A percentile compares a stretch with the other conserved stretches of the same genome.
Conservation (phyloP, 1,140 invertebrate genomes). For the Pteromalus puparum region DNA sequence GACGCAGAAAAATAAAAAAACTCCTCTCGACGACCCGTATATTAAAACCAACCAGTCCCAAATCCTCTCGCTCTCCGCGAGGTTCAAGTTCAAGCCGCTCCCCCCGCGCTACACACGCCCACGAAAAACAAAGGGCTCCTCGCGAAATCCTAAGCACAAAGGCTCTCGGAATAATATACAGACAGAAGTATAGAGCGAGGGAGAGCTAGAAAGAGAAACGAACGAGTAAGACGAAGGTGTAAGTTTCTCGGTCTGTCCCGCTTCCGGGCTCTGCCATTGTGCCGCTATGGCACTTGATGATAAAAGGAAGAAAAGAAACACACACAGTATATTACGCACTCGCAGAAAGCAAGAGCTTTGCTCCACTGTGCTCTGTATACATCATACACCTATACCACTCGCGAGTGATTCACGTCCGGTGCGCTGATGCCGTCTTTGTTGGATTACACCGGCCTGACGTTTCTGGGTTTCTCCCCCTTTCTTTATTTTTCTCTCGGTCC, state of each 20-base stretch:
- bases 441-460: not conserved
- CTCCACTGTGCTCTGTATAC: not conserved
- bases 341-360: not conserved
- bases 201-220: conserved; percentile 27
- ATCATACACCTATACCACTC: not conserved
- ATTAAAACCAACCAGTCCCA: not conserved
- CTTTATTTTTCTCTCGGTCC: not conserved
- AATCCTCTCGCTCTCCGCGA: not conserved
- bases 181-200: not conserved
- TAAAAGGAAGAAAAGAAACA: not conserved
- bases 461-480: not conserved
- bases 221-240: conserved; percentile 15
- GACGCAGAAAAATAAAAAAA: not conserved
- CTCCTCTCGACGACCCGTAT: not conserved
- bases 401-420: conserved; percentile 57
- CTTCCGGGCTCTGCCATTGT: conserved; percentile 19
- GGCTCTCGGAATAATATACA: not conserved
- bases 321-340: not conserved
- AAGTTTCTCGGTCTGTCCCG: conserved; percentile 52
- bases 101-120: not conserved
- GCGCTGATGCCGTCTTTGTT: not conserved
- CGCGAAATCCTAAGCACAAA: conserved; percentile 23
- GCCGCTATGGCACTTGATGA: not conserved
- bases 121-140: conserved; percentile 17
- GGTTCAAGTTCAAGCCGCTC: conserved; percentile 25